Conservation (phyloP, 2,888 invertebrate species). For the Drosophila seclusa region DNA sequence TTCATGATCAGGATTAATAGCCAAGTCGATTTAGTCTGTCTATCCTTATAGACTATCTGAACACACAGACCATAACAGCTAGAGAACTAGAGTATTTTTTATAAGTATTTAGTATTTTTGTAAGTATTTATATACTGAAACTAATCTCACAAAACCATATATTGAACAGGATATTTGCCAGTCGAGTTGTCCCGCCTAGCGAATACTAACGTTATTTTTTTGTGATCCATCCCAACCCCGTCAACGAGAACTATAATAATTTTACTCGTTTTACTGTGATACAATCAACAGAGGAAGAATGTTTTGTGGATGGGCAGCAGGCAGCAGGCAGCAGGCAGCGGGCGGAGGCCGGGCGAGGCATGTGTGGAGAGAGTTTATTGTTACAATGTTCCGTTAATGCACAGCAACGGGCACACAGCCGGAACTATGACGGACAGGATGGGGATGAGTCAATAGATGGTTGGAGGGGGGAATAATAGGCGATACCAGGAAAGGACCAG, state of each 20-base stretch:
- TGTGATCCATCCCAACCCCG: slow-evolving; percentile 3
- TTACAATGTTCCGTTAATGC: slow-evolving; percentile 62
- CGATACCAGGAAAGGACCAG: slow-evolving; percentile 7
- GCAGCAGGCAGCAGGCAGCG: neutral
- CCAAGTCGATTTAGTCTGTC: neutral
- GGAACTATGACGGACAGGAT: slow-evolving; percentile 19
- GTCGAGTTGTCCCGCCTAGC: neutral
- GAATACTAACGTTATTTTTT: neutral
- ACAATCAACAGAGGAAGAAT: slow-evolving; percentile 34
- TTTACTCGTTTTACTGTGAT: slow-evolving; percentile 27
- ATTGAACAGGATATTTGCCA: neutral
- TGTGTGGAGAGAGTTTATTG: slow-evolving; percentile 44
- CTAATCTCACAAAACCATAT: neutral
- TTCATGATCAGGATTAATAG: neutral
- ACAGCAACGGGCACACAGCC: slow-evolving; percentile 47
- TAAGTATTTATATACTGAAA: neutral
- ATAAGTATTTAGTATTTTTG: too few species aligned
- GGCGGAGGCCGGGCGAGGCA: slow-evolving; percentile 9
- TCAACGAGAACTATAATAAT: slow-evolving; percentile 38
- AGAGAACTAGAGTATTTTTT: neutral
- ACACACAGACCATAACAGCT: neutral
- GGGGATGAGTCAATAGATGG: neutral
- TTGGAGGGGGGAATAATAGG: slow-evolving; percentile 19
- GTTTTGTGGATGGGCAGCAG: slow-evolving; percentile 4
- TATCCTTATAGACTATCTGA: neutral